Conservation (phyloP, 1,140 invertebrate genomes). For the Portunus trituberculatus region DNA sequence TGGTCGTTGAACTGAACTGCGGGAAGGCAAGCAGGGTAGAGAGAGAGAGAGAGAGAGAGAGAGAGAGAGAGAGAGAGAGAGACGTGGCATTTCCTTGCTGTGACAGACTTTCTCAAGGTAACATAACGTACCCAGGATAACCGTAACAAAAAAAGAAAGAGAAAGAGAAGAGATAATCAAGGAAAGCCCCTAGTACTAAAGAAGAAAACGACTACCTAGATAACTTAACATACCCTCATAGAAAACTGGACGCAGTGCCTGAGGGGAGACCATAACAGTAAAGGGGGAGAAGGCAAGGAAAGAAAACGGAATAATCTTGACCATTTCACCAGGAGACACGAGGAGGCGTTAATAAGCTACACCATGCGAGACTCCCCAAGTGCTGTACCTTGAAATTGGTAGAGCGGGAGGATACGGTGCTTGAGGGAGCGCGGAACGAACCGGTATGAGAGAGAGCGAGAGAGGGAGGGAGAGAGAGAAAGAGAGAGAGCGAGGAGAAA, state of each 20-base stretch:
- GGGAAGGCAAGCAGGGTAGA: not conserved
- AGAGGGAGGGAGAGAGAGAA: not conserved
- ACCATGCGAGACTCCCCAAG: not conserved
- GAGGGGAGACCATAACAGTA: not conserved
- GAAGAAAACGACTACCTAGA: not conserved
- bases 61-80: not conserved
- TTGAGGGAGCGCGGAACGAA: not conserved
- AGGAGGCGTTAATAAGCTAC: not conserved
- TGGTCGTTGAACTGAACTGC: not conserved
- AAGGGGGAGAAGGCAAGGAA: too few relatives aligned
- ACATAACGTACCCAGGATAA: not conserved
- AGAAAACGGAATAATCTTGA: not conserved
- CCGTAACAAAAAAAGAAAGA: not conserved
- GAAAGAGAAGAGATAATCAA: not conserved
- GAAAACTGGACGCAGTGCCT: not conserved
- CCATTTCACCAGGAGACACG: not conserved
- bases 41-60: conserved; percentile 20
- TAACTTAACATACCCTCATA: not conserved
- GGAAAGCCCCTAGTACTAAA: too few relatives aligned
- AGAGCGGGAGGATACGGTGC: not conserved
- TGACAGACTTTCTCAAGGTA: conserved; percentile 22
- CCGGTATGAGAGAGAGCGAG: not conserved
- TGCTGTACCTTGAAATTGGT: not conserved
- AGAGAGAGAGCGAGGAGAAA: not conserved
- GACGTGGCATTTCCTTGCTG: not conserved